phyloP scores from a whole-genome alignment of 2,888 invertebrate genomes.

The Mythimna impura region DNA sequence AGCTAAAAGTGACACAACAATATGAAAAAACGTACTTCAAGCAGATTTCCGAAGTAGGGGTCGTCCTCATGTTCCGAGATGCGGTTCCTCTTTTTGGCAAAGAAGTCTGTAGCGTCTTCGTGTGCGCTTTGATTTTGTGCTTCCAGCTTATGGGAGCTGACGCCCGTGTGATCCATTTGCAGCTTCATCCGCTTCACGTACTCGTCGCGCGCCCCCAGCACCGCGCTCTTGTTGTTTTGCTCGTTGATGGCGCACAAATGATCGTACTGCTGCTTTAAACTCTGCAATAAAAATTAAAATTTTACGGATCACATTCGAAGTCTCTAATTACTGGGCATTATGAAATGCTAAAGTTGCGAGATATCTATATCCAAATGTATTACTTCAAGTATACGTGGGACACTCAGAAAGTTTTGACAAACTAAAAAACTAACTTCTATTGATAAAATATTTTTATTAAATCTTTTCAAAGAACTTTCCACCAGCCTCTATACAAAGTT shows the following conservation, averaged over 20 bases:
- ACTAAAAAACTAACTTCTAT: no score
- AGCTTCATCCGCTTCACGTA: slow-evolving; percentile 42
- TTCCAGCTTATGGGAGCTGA: slow-evolving; percentile 49
- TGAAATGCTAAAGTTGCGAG: background rate
- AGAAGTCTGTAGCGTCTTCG: slow-evolving; percentile 36
- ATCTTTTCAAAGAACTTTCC: no score
- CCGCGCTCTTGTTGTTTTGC: slow-evolving; percentile 39
- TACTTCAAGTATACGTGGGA: no score
- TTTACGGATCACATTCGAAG: background rate
- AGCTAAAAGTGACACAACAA: background rate
- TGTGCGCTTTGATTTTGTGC: slow-evolving; percentile 48
- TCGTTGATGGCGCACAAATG: slow-evolving; percentile 35
- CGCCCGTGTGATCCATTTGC: slow-evolving; percentile 21
- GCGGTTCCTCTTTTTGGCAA: slow-evolving; percentile 45
- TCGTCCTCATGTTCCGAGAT: slow-evolving; percentile 41
- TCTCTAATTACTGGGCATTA: background rate
- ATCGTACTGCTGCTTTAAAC: slow-evolving; percentile 23
- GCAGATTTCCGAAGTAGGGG: slow-evolving; percentile 33
- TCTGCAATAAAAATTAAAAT: slow-evolving; percentile 29
- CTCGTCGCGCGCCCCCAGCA: slow-evolving; percentile 36
- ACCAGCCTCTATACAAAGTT: no score
- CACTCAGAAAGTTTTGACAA: no score
- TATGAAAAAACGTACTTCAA: slow-evolving; percentile 38
- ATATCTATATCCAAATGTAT: background rate
- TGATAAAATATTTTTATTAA: no score